Evolutionary conservation across 2,113 vertebrate genomes (phyloP), one percentile per base, ranked within the genome.

Genomic region (Peromyscus polionotus): DNA sequence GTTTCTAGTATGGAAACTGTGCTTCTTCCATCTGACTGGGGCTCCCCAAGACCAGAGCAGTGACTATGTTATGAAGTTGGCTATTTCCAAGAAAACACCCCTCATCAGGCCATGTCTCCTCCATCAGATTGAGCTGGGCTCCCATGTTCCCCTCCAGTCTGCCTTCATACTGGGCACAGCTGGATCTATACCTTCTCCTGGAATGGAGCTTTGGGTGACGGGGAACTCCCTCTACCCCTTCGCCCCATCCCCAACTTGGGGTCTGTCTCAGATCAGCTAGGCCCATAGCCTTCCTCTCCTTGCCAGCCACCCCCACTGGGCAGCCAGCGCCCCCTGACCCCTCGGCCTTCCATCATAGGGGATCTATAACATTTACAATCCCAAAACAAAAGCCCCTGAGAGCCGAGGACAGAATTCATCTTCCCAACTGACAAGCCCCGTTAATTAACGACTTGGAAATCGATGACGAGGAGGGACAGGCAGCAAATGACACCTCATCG

Each of bases 391-490:
- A 98, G 98, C 97, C 98, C 98, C 94, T 84, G 95, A 98, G 98
- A 98, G 88, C 96, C 0, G 72, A 92, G 96, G 97, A 96, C 98
- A 98, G 98, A 98, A 99, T 99, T 98, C 98, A 99, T 99, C 98
- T 99, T 99, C 98, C 97, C 97, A 98, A 96, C 98, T 99, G 99
- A 99, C 99, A 99, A 98, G 98, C 96, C 98, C 97, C 98, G 98
- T 99, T 99, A 99, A 99, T 99, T 99, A 99, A 99, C 97, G 98
- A 98, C 98, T 98, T 98, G 98, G 98, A 99, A 99, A 99, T 99
- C 99, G 99, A 99, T 99, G 99, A 98, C 98, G 57, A 98, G 95
- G 97, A 98, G 98, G 98, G 98, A 99, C 98, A 99, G 98, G 98
- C 98, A 92, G 99, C 98, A 99, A 99, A 99, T 98, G 99, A 99